Base-by-base conservation (phyloP, 2,797 vertebrate species). In the Gymnoscopelus braueri region DNA sequence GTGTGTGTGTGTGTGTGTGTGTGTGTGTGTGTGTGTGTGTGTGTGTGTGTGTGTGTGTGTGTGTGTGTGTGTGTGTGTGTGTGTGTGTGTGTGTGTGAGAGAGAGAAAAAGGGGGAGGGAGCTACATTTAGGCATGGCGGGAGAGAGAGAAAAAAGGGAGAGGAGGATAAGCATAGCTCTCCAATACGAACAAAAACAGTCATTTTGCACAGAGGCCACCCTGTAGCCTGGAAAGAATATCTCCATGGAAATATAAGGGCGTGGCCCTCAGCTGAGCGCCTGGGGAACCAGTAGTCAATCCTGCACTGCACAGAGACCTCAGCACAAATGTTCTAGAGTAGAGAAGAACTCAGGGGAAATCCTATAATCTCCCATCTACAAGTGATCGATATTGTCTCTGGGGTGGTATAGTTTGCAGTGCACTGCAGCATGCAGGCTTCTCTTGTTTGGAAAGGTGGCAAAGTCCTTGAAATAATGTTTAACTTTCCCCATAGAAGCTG, bases 241-340 rank as follows among this genome's bases (percentile, higher is more conserved):
- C 2, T 49, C 52, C 64, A 29, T 78, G 71, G 72, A 77, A 81
- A 82, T 68, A 48, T 3, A 23, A 47, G 24, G n/a, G 48, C 14
- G 48, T 69, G 44, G 49, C 67, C 51, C 32, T 63, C 49, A 56
- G 39, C 53, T 50, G 54, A 74, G 51, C 9, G 65, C 67, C 57
- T 53, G 48, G 19, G 70, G 61, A 85, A 66, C 15, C 23, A 71
- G 53, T 75, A 84, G 60, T 82, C 64, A 74, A 11, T 67, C 13
- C 59, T 54, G 47, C 52, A n/a, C 39, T 44, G 39, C 56, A 60
- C 15, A 19, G 65, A 19, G 65, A 54, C 3, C 50, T 48, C 53
- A 77, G 54, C 19, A 19, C 7, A n/a, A 15, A 58, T 61, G 59
- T 63, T 81, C 57, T 23, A n/a, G 11, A 51, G 15, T 12, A 3